Evolutionary conservation across 2,113 vertebrate species (phyloP).

Genomic region (Phyllostomus hastatus): DNA sequence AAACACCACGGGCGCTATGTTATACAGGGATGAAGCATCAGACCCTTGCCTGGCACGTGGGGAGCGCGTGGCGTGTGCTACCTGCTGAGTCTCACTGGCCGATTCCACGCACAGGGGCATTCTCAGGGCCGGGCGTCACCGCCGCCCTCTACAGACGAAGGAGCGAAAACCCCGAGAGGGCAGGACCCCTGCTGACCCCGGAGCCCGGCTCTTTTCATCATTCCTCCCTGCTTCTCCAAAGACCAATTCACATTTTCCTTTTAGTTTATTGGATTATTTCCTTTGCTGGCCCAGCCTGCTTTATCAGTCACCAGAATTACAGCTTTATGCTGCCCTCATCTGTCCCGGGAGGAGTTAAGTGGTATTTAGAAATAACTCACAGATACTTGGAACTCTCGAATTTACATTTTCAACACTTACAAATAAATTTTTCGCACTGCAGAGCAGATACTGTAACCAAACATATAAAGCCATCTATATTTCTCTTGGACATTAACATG

Average conservation of each 20-base stretch:
- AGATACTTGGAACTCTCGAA: slow-evolving; percentile 26
- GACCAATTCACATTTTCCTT: background rate
- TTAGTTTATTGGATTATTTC: background rate
- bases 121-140: background rate
- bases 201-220: background rate
- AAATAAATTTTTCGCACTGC: slow-evolving; percentile 56
- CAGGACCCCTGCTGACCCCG: background rate
- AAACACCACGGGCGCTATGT: background rate
- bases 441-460: slow-evolving; percentile 32
- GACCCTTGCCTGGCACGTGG: accelerated
- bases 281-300: background rate
- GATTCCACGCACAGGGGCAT: background rate
- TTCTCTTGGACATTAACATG: slow-evolving; percentile 51
- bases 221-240: background rate
- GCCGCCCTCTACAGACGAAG: background rate
- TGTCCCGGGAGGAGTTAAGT: slow-evolving; percentile 49
- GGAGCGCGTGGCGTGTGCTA: background rate
- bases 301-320: slow-evolving; percentile 37
- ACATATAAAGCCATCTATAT: slow-evolving; percentile 49
- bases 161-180: background rate
- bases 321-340: slow-evolving; percentile 47
- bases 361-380: slow-evolving; percentile 24
- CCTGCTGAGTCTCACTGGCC: background rate
- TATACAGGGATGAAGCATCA: no score
- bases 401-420: slow-evolving; percentile 57